These are phyloP conservation scores for Brachionus sp. DNA, from an alignment of 1,140 invertebrate species.

Conservation along the genomic window DNA sequence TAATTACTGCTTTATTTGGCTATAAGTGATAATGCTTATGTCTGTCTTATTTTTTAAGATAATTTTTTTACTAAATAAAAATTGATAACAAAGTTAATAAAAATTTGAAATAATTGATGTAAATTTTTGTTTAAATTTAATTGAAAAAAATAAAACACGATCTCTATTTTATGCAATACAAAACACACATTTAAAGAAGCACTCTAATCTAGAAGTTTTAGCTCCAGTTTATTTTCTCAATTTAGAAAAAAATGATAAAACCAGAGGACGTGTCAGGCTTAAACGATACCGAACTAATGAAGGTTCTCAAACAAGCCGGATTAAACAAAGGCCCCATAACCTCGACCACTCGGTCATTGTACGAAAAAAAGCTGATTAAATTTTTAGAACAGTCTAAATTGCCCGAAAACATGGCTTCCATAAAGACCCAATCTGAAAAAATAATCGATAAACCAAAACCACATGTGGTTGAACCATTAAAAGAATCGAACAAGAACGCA, in stretches of 20 bases:
- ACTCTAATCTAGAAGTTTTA: background rate
- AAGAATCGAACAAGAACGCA: constrained; percentile 10
- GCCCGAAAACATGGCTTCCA: background rate
- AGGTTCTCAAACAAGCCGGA: constrained; percentile 2
- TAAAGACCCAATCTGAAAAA: background rate
- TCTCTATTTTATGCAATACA: background rate
- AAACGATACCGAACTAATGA: constrained; percentile 19
- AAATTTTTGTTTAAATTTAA: background rate
- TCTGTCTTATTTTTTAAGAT: no score
- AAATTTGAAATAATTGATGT: background rate
- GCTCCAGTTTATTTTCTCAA: background rate
- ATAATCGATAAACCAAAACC: background rate
- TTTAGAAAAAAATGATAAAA: background rate
- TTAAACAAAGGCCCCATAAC: constrained; percentile 39
- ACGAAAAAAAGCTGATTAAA: constrained; percentile 41
- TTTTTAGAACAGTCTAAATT: constrained; percentile 27
- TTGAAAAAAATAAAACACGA: background rate
- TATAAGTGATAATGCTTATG: no score
- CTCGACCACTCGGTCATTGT: background rate
- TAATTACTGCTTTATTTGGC: no score
- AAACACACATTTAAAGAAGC: background rate
- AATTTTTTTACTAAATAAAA: no score
- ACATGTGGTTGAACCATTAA: background rate
- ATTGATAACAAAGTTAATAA: background rate
- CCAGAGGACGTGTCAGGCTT: background rate